Conservation (phyloP, 2,113 vertebrate genomes). For the Monarcha castaneiventris region DNA sequence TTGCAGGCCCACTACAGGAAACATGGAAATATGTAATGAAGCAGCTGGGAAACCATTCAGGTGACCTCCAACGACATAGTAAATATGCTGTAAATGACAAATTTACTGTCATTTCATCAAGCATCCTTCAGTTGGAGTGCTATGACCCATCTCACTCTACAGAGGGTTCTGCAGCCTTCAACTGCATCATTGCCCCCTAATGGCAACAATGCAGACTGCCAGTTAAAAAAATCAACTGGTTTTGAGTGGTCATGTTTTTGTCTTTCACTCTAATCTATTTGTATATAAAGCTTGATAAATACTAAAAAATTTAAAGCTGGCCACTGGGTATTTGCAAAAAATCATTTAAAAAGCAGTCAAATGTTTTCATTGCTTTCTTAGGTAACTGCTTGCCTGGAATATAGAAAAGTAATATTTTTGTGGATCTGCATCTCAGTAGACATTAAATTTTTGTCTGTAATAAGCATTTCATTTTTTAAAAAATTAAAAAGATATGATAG, state of each 20-base stretch:
- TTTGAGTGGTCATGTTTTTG: background rate
- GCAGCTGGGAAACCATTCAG: background rate
- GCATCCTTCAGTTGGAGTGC: background rate
- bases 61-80: background rate
- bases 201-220: background rate
- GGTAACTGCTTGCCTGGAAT: background rate
- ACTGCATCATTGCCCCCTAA: conserved; percentile 49
- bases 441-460: background rate
- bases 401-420: background rate
- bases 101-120: background rate
- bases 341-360: background rate
- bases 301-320: background rate
- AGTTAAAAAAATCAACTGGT: rapidly evolving
- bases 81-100: background rate
- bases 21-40: background rate
- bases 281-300: background rate
- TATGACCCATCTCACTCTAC: background rate
- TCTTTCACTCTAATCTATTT: background rate
- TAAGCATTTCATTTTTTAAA: background rate
- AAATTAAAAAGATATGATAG: background rate
- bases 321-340: background rate
- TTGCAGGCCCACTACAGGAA: background rate
- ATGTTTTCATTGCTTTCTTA: background rate
- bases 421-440: background rate
- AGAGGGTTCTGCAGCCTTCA: background rate